Evolutionary conservation across 1,140 invertebrate species (phyloP).

Genomic region (Anastatus disparis): DNA sequence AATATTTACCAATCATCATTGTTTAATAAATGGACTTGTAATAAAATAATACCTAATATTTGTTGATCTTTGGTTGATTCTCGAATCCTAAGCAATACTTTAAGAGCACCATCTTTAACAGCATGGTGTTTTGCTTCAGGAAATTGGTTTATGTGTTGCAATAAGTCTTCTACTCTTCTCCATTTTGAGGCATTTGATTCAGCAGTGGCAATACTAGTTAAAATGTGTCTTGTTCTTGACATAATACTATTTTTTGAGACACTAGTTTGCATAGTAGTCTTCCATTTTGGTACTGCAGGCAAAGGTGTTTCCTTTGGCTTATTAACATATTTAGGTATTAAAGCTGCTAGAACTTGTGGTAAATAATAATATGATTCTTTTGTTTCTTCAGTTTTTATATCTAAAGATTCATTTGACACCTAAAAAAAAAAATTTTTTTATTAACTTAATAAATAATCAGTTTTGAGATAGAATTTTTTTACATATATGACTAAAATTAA

Average conservation of each 20-base stretch:
- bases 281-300: conserved; percentile 61
- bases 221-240: conserved; percentile 75
- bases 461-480: no score
- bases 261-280: conserved; percentile 53
- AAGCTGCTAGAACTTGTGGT: conserved; percentile 54
- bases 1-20: background rate
- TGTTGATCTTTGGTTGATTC: conserved; percentile 60
- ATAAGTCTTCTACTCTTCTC: conserved; percentile 74
- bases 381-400: background rate
- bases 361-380: conserved; percentile 46
- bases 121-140: conserved; percentile 78
- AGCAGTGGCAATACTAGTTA: conserved; percentile 72
- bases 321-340: conserved; percentile 55
- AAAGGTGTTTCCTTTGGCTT: conserved; percentile 49
- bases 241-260: conserved; percentile 70
- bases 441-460: no score
- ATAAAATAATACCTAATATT: conserved; percentile 52
- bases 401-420: background rate
- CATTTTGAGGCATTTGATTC: conserved; percentile 70
- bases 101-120: conserved; percentile 76
- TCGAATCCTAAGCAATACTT: conserved; percentile 69
- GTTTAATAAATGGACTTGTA: no score
- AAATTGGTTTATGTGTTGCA: conserved; percentile 76
- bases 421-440: background rate
- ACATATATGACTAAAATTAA: no score